These are phyloP conservation scores for Glaucomys volans DNA, from an alignment of 2,113 vertebrate genomes.

Conservation along the genomic window DNA sequence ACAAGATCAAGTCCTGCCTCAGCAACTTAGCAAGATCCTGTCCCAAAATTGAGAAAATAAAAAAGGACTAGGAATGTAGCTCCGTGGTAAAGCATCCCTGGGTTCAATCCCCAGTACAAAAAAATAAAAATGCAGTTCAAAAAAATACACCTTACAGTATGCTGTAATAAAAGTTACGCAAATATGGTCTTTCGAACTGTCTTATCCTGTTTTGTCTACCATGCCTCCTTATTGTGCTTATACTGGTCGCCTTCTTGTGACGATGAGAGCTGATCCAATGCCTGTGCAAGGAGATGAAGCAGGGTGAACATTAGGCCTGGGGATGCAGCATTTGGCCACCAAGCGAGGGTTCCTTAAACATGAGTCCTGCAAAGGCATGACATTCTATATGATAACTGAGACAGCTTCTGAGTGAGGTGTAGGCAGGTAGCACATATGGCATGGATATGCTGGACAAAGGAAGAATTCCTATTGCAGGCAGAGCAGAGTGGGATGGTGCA, in stretches of 20 bases:
- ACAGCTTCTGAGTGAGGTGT: neutral
- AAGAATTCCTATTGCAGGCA: neutral
- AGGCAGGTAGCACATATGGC: neutral
- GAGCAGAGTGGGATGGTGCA: neutral
- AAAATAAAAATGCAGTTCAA: too few relatives aligned
- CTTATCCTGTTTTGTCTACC: neutral
- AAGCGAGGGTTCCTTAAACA: neutral
- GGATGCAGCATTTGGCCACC: neutral
- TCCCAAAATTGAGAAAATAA: too few relatives aligned
- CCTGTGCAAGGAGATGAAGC: neutral
- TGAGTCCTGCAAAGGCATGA: too few relatives aligned
- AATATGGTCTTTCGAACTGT: neutral
- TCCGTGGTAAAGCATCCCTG: too few relatives aligned
- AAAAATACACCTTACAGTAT: neutral
- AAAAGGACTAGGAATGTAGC: too few relatives aligned
- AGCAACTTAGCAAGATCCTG: too few relatives aligned
- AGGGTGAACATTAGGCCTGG: too few relatives aligned
- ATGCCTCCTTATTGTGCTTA: neutral
- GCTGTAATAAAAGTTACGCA: neutral
- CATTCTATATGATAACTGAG: neutral
- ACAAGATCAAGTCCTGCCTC: too few relatives aligned
- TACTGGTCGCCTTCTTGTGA: neutral
- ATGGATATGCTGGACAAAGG: too few relatives aligned
- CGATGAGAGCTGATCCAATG: neutral
- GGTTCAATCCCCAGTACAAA: too few relatives aligned